Conservation (phyloP, 2,113 vertebrate genomes). For the Xenopus tropicalis region DNA sequence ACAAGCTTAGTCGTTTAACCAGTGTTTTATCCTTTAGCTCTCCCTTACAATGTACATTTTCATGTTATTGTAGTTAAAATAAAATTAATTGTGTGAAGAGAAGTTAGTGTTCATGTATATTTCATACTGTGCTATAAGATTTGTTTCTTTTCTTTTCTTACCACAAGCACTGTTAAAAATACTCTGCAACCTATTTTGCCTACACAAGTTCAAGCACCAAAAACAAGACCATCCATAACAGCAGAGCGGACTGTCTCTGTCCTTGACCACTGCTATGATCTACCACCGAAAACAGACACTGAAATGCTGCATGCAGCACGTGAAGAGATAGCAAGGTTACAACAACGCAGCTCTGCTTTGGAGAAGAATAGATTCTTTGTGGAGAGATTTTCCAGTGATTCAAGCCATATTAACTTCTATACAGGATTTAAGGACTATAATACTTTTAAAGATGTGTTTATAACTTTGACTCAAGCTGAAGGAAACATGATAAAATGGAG, state of each 20-base stretch:
- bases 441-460: constrained; percentile 29
- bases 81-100: too few relatives aligned
- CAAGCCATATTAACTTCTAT: constrained; percentile 28
- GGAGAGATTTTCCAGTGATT: constrained; percentile 26
- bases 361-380: constrained; percentile 28
- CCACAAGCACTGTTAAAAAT: constrained; percentile 9
- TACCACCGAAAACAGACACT: constrained; percentile 24
- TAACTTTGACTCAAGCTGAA: constrained; percentile 13
- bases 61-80: too few relatives aligned
- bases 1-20: too few relatives aligned
- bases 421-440: constrained; percentile 34
- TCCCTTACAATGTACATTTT: too few relatives aligned
- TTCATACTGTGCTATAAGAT: too few relatives aligned
- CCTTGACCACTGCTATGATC: constrained; percentile 34
- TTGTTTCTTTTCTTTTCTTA: neutral
- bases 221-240: neutral
- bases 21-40: too few relatives aligned
- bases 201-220: constrained; percentile 12
- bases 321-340: constrained; percentile 30
- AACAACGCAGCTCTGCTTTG: constrained; percentile 18
- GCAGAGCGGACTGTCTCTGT: constrained; percentile 10
- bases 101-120: too few relatives aligned
- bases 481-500: constrained; percentile 23
- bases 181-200: constrained; percentile 34
- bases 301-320: constrained; percentile 35